Evolutionary conservation across 2,888 invertebrate genomes (phyloP).

Genomic region (Ferdinandea cuprea): DNA sequence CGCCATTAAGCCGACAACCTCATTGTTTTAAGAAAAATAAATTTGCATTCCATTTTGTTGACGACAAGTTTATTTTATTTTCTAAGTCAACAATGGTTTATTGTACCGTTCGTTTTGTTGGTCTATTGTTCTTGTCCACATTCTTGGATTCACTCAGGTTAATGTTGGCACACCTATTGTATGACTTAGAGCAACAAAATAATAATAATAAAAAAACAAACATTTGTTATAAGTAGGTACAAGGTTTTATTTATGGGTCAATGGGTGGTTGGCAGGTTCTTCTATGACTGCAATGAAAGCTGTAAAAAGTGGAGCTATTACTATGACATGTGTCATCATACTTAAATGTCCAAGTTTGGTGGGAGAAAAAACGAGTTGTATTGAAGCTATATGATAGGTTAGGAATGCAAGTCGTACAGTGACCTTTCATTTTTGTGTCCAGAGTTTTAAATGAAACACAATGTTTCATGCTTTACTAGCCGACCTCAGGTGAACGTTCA

Average conservation of each 20-base stretch:
- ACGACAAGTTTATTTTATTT: conserved; percentile 12
- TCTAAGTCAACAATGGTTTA: conserved; percentile 17
- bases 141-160: conserved; percentile 16
- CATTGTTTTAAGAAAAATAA: conserved; percentile 15
- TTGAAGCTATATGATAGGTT: too few species aligned
- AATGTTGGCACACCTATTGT: conserved; percentile 16
- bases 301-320: background rate
- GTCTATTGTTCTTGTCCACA: conserved; percentile 10
- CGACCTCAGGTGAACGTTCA: too few species aligned
- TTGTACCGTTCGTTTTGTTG: conserved; percentile 7
- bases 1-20: conserved; percentile 21
- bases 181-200: too few species aligned
- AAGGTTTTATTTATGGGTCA: conserved; percentile 31
- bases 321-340: conserved; percentile 19
- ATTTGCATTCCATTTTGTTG: conserved; percentile 14
- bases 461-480: too few species aligned
- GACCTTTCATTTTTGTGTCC: too few species aligned
- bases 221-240: background rate
- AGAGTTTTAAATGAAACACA: too few species aligned
- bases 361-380: too few species aligned
- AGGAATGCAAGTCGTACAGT: too few species aligned
- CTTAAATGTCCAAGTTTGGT: too few species aligned
- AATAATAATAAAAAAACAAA: background rate
- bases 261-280: conserved; percentile 8
- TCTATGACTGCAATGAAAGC: background rate